These are phyloP conservation scores for Pao palembangensis DNA, from an alignment of 2,113 vertebrate species.

Conservation along the genomic window DNA sequence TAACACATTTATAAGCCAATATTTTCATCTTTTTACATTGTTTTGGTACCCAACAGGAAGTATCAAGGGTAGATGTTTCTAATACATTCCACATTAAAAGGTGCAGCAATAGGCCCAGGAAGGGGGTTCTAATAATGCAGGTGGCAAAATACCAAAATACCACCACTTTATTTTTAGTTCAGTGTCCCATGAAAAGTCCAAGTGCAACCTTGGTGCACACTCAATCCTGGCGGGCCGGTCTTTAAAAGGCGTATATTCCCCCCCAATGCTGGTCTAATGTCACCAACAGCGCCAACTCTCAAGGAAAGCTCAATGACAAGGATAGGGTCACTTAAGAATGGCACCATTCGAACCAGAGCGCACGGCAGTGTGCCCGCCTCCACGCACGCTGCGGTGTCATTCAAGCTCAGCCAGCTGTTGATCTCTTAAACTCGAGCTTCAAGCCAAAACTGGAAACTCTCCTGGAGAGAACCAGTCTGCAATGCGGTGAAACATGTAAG, in stretches of 20 bases:
- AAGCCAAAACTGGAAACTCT: constrained; percentile 17
- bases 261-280: constrained; percentile 44
- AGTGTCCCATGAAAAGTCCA: constrained; percentile 44
- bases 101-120: constrained; percentile 29
- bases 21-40: constrained; percentile 3
- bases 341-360: constrained; percentile 16
- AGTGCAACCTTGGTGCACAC: constrained; percentile 66
- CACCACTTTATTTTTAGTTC: constrained; percentile 63
- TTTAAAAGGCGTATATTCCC: constrained; percentile 62
- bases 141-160: constrained; percentile 72
- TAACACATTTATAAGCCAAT: neutral
- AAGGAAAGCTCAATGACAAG: constrained; percentile 67
- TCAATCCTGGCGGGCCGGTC: constrained; percentile 40
- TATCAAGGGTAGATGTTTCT: constrained; percentile 27
- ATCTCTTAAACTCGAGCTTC: constrained; percentile 39
- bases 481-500: neutral
- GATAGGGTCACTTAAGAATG: constrained; percentile 37
- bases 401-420: constrained; percentile 26
- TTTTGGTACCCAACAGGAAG: constrained; percentile 1
- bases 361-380: neutral
- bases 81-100: constrained; percentile 37
- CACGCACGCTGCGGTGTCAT: constrained; percentile 12
- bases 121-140: constrained; percentile 60
- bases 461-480: constrained; percentile 1
- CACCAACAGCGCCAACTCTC: constrained; percentile 56